A percentile compares a stretch with the other conserved stretches of the same genome.
phyloP scores from a whole-genome alignment of 30 jellyfish, hydroid and myxozoan species.

The Clytia hemisphaerica region DNA sequence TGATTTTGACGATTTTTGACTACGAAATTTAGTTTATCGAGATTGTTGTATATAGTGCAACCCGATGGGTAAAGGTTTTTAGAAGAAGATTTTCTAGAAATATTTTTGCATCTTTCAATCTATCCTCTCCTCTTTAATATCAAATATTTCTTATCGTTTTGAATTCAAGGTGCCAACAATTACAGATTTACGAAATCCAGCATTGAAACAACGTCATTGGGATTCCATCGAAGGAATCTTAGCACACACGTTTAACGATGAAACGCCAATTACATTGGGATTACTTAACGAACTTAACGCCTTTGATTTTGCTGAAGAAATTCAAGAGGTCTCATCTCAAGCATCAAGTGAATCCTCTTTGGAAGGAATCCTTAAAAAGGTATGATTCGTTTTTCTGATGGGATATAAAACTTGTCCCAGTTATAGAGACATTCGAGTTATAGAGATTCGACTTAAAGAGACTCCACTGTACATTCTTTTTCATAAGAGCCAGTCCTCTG shows the following conservation, averaged over 20 bases:
- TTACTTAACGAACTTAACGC: constrained; percentile 84
- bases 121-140: neutral
- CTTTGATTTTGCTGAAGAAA: constrained; percentile 75
- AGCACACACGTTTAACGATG: constrained; percentile 56
- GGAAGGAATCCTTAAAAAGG: constrained; percentile 94
- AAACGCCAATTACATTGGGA: constrained; percentile 70
- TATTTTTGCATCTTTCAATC: neutral
- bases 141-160: neutral
- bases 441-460: no score
- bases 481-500: no score
- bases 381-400: neutral
- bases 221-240: constrained; percentile 76
- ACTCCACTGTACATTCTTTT: no score
- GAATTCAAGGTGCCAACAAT: constrained; percentile 77
- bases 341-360: constrained; percentile 98
- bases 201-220: constrained; percentile 97
- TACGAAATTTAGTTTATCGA: no score
- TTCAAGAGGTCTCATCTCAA: constrained; percentile 90
- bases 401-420: no score
- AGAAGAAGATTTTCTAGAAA: neutral
- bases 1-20: no score
- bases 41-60: no score
- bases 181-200: constrained; percentile 81
- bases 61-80: no score
- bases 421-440: neutral